These are phyloP conservation scores for Leptopilina myrica DNA, from an alignment of 2,888 invertebrate genomes.

Conservation along the genomic window DNA sequence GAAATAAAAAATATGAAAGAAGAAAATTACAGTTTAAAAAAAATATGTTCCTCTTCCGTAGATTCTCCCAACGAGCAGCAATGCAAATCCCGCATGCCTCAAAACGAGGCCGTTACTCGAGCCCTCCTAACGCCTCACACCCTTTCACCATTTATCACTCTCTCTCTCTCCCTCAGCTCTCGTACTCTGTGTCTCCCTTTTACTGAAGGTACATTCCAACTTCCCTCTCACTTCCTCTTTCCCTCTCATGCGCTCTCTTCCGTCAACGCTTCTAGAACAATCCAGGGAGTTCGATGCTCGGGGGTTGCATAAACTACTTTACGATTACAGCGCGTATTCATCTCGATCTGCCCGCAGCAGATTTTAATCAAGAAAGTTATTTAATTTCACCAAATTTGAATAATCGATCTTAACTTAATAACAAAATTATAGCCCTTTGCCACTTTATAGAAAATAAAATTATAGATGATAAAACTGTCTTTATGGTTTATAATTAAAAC, in stretches of 20 bases:
- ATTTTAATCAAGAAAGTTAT: constrained; percentile 33
- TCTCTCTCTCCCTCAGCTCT: constrained; percentile 41
- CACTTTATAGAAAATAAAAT: not conserved
- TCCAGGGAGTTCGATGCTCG: constrained; percentile 70
- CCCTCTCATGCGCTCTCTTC: constrained; percentile 40
- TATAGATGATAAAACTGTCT: not conserved
- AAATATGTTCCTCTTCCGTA: constrained; percentile 48
- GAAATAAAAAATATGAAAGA: not conserved
- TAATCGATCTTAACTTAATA: constrained; percentile 7
- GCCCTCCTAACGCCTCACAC: constrained; percentile 41
- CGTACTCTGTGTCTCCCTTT: constrained; percentile 44
- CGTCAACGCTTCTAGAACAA: constrained; percentile 70
- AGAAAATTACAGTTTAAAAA: not conserved
- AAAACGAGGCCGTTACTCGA: constrained; percentile 55
- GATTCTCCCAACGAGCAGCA: constrained; percentile 50
- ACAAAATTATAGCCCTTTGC: not conserved
- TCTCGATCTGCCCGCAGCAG: constrained; percentile 8
- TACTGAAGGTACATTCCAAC: constrained; percentile 27
- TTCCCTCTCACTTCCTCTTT: constrained; percentile 44
- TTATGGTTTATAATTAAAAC: constrained; percentile 11
- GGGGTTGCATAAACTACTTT: constrained; percentile 61
- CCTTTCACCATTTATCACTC: constrained; percentile 33
- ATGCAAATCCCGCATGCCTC: constrained; percentile 48
- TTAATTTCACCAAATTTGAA: not conserved
- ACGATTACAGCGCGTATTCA: constrained; percentile 42